Evolutionary conservation across 23 tunicate genomes (phyloP), one percentile per base, ranked within the genome.

Genomic region (Halocynthia roretzi): DNA sequence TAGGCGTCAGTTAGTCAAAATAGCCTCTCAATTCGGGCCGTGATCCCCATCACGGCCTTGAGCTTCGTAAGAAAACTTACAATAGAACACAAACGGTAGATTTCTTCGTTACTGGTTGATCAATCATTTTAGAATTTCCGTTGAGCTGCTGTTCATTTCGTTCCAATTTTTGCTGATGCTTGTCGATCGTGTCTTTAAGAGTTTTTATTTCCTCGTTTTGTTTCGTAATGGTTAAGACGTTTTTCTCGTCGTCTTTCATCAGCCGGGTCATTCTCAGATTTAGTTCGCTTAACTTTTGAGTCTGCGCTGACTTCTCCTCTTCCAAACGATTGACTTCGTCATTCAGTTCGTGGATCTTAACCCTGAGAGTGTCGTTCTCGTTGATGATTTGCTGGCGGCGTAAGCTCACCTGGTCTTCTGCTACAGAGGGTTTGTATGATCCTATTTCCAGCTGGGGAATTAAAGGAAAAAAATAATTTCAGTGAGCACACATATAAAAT

Each of bases 311-410:
- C 31, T 65, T 65, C 31, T 65, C 70, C 70, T 65, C 70, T 48
- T 65, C 70, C 70, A 65, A 15, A 15, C 70, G 70, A 65, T 65
- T 65, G 19, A 65, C 31, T 48, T 65, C 48, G 19, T 65, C 70
- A 65, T 65, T 65, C 17, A 65, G 14, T 0, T 65, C 19, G 10
- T 48, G 70, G 31, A 65, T 65, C 70, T 65, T 65, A 9, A 8
- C 15, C 9, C 31, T 11, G 10, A 65, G 70, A 9, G 22, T 40
- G 10, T 65, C 70, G 31, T 20, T 48, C 9, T 65, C 70, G 44
- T 31, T 31, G 44, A 31, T 31, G 44, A 31, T 31, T 31, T 31
- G 44, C 44, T 31, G 44, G 44, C 44, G 44, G 4, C 44, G 44
- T 31, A 31, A 31, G 44, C 44, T 31, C 44, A 31, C 44, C 44